phyloP scores from a whole-genome alignment of 2,797 vertebrate genomes.

The Typhlichthys eigenmanni region DNA sequence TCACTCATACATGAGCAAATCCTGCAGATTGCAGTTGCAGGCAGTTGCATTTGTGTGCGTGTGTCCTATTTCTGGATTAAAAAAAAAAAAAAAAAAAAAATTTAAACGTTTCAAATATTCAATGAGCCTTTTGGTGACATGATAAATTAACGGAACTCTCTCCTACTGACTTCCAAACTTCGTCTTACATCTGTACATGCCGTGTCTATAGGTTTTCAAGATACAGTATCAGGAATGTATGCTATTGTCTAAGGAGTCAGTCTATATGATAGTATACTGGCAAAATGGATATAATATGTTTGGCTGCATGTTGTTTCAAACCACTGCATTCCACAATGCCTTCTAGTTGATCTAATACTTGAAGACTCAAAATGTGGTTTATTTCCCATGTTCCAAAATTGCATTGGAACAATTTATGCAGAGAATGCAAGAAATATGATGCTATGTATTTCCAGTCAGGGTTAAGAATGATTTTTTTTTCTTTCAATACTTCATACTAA shows the following conservation, averaged over 20 bases:
- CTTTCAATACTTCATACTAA: constrained; percentile 57
- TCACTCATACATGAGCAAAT: constrained; percentile 68
- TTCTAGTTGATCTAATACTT: constrained; percentile 63
- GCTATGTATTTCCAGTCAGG: constrained; percentile 62
- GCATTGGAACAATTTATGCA: constrained; percentile 65
- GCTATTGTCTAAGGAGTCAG: constrained; percentile 61
- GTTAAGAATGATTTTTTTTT: constrained; percentile 50
- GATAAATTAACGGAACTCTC: constrained; percentile 70
- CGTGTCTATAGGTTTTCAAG: constrained; percentile 63
- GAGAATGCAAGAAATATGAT: constrained; percentile 51
- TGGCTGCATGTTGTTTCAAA: constrained; percentile 62
- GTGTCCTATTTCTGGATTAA: constrained; percentile 67
- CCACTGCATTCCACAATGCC: constrained; percentile 5
- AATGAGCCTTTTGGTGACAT: constrained; percentile 68
- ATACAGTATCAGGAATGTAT: constrained; percentile 79
- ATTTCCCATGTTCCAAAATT: constrained; percentile 65
- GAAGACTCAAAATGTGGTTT: constrained; percentile 66
- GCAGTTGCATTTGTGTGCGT: constrained; percentile 62
- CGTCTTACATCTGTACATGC: constrained; percentile 62
- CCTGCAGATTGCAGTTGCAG: constrained; percentile 74
- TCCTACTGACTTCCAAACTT: constrained; percentile 63
- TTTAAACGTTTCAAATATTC: constrained; percentile 64
- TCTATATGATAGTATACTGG: constrained; percentile 71
- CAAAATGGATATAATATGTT: constrained; percentile 48
- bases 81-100: constrained; percentile 43